Conservation (phyloP, 2,888 invertebrate genomes). For the Metalampra italica region DNA sequence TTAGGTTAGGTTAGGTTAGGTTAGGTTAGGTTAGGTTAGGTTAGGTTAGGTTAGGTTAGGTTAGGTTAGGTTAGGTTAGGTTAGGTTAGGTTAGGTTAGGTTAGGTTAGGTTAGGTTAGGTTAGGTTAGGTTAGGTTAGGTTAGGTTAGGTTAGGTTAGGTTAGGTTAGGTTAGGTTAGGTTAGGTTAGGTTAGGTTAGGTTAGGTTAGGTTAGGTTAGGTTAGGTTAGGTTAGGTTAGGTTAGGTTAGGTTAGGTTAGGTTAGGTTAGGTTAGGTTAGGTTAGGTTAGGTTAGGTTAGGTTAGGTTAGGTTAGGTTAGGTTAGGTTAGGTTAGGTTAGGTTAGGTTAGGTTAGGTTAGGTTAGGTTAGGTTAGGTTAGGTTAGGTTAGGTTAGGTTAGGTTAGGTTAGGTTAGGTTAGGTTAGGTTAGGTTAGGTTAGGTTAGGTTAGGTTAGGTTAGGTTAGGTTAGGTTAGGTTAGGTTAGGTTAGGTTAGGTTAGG, state of each 20-base stretch:
- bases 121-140: constrained; percentile 12
- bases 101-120: constrained; percentile 12
- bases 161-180: constrained; percentile 10
- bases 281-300: constrained; percentile 8
- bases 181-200: constrained; percentile 4
- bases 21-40: constrained; percentile 11
- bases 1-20: constrained; percentile 8
- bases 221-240: constrained; percentile 8
- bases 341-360: constrained; percentile 8
- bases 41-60: constrained; percentile 12
- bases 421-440: constrained; percentile 17
- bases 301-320: constrained; percentile 8
- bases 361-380: constrained; percentile 7
- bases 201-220: constrained; percentile 7
- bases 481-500: constrained; percentile 8
- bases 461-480: constrained; percentile 9
- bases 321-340: constrained; percentile 8
- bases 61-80: constrained; percentile 11
- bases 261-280: constrained; percentile 8
- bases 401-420: constrained; percentile 11
- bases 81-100: constrained; percentile 12
- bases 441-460: constrained; percentile 16
- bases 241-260: constrained; percentile 8
- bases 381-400: constrained; percentile 8
- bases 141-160: constrained; percentile 13